Evolutionary conservation across 2,888 invertebrate genomes (phyloP), one percentile per base, ranked within the genome.

Genomic region (Petrolisthes manimaculis): DNA sequence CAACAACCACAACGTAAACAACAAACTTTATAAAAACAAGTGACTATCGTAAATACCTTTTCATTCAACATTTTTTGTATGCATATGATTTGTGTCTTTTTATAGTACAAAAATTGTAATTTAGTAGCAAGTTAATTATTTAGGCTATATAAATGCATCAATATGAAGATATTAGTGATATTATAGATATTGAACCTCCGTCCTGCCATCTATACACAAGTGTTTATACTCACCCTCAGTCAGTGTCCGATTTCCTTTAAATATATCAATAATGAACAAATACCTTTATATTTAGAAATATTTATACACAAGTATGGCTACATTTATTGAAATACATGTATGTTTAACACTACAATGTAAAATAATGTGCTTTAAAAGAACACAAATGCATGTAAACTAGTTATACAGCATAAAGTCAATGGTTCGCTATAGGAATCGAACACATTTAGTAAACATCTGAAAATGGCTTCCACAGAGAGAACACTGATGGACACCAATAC

Each of bases 391-490:
- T 71, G 21, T 71, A 71, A 21, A 71, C 21, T 21, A 21, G 21
- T 71, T 5, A 37, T 37, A 37, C 37, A 37, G 37, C 37, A 37
- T 37, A 37, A 37, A 37, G 37, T 37, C 37, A 37, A 37, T 37
- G 37, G 37, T 37, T 37, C 51, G 61, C 4, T 14, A 53, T 12
- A 75, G 21, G 51, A 81, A 21, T 56, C 81, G 81, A 81, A 86
- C 74, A 56, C 53, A 75, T 71, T 74, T 86, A 86, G 86, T 86
- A 86, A 86, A 86, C 86, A 86, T 75, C 55, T 86, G 86, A 88
- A 88, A 84, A 88, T 88, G 88, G 88, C 88, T 84, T 74, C 88
- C 80, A 53, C 84, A 14, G 88, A 88, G 12, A 80, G 88, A 61
- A 80, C 84, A 18, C 74, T 75, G 67, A 81, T 88, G 21, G 88